Conservation (phyloP, 1,140 invertebrate genomes). For the Caenorhabditis briggsae region DNA sequence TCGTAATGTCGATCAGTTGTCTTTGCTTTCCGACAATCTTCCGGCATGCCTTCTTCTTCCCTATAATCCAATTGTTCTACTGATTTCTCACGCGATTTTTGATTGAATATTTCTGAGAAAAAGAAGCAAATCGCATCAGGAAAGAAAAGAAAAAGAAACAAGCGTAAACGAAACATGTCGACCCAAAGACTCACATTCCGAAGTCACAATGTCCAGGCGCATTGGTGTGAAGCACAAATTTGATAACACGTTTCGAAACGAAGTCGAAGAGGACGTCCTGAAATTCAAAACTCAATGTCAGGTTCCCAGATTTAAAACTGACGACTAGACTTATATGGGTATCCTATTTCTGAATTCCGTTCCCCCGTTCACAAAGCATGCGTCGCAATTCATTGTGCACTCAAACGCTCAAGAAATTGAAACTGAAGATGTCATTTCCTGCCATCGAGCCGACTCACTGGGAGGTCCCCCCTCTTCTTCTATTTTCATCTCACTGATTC, state of each 20-base stretch:
- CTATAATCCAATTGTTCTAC: conserved; percentile 41
- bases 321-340: neutral
- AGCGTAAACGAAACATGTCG: too few relatives aligned
- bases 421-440: conserved; percentile 56
- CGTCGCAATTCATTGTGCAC: conserved; percentile 41
- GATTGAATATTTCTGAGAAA: conserved; percentile 34
- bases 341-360: conserved; percentile 23
- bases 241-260: conserved; percentile 91
- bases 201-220: conserved; percentile 99
- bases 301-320: too few relatives aligned
- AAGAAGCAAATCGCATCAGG: conserved; percentile 10
- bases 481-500: neutral
- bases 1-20: conserved; percentile 27
- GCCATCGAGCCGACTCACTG: conserved; percentile 1
- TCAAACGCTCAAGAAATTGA: conserved; percentile 48
- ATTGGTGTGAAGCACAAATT: conserved; percentile 97
- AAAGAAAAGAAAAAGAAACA: neutral
- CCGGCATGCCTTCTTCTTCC: neutral
- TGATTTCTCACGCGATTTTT: neutral
- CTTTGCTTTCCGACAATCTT: neutral
- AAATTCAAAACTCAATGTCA: conserved; percentile 70
- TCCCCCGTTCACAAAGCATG: neutral
- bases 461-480: neutral
- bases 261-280: conserved; percentile 97
- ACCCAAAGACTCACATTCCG: conserved; percentile 87